These are phyloP conservation scores for Oncorhynchus clarkii DNA, from an alignment of 2,113 vertebrate genomes.

Conservation along the genomic window DNA sequence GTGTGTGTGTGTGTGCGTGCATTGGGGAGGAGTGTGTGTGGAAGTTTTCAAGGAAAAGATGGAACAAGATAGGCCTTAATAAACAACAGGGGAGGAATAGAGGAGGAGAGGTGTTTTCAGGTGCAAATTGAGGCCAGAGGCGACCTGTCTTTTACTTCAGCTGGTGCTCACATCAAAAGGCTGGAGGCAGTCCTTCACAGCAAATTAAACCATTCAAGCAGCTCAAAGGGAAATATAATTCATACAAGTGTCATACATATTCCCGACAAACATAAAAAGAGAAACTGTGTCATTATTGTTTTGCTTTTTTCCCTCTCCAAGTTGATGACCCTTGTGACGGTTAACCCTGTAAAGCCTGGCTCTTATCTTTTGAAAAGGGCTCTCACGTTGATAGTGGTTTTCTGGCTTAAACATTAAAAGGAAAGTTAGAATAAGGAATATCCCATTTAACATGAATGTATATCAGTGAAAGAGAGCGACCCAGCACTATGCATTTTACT, in stretches of 20 bases:
- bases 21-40: slow-evolving; percentile 23
- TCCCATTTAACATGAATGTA: background rate
- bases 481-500: no score
- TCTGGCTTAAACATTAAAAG: background rate
- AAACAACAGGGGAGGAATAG: slow-evolving; percentile 39
- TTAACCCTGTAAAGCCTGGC: background rate
- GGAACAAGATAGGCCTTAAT: slow-evolving; percentile 28
- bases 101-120: slow-evolving; percentile 51
- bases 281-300: slow-evolving; percentile 47
- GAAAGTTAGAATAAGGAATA: background rate
- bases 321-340: slow-evolving; percentile 27
- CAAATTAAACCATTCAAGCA: slow-evolving; percentile 69
- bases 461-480: background rate
- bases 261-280: slow-evolving; percentile 58
- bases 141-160: slow-evolving; percentile 44
- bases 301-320: slow-evolving; percentile 14
- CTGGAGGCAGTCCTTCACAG: slow-evolving; percentile 44
- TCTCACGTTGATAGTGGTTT: background rate
- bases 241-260: slow-evolving; percentile 50
- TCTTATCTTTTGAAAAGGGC: background rate
- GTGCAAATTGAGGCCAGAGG: slow-evolving; percentile 66
- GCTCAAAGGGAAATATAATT: slow-evolving; percentile 49
- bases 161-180: slow-evolving; percentile 64
- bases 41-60: slow-evolving; percentile 38
- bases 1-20: background rate